Conservation (phyloP, 2,888 invertebrate species). For the Pseudolycoriella hygida region DNA sequence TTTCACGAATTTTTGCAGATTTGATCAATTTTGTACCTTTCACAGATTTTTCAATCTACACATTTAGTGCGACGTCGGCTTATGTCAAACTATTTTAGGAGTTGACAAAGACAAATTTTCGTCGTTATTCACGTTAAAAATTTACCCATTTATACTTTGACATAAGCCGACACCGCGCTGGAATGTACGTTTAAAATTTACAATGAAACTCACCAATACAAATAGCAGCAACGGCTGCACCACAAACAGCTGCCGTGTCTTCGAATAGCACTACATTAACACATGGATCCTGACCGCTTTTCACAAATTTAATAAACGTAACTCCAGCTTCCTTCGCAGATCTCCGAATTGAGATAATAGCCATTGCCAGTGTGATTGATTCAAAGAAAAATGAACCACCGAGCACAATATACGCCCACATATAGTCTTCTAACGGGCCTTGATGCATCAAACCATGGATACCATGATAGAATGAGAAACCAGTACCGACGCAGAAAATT, state of each 20-base stretch:
- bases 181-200: no score
- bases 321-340: slow-evolving; percentile 67
- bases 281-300: slow-evolving; percentile 85
- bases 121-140: no score
- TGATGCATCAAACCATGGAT: slow-evolving; percentile 76
- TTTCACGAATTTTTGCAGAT: no score
- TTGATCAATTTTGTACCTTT: no score
- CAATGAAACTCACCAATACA: slow-evolving; percentile 64
- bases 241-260: slow-evolving; percentile 88
- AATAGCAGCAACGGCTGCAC: slow-evolving; percentile 62
- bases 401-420: slow-evolving; percentile 79
- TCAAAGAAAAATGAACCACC: slow-evolving; percentile 78
- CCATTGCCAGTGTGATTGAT: slow-evolving; percentile 78
- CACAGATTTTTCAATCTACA: no score
- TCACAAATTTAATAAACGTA: slow-evolving; percentile 48
- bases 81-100: no score
- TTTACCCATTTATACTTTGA: no score
- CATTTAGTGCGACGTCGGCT: no score
- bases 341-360: slow-evolving; percentile 67
- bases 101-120: no score
- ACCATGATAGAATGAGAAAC: slow-evolving; percentile 90
- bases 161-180: no score
- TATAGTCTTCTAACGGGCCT: slow-evolving; percentile 49
- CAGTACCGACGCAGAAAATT: slow-evolving; percentile 94
- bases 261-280: slow-evolving; percentile 95